Conservation (phyloP, 2,797 vertebrate genomes). For the Acrocephalus scirpaceus region DNA sequence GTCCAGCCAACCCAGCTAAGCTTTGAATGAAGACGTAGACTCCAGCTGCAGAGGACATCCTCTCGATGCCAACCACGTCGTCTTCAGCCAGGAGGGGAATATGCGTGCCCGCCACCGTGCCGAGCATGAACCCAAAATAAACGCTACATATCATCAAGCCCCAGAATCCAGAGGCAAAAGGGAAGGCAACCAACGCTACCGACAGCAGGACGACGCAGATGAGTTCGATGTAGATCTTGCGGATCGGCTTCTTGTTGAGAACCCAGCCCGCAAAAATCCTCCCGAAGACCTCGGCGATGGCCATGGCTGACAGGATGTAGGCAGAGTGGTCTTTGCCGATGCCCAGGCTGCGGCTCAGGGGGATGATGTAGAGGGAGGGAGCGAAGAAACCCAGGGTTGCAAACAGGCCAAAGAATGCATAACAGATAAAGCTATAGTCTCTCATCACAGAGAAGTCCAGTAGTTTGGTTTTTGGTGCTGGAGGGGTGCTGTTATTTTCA, state of each 20-base stretch:
- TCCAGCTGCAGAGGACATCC: slow-evolving; percentile 92
- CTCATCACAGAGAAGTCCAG: slow-evolving; percentile 90
- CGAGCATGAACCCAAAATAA: slow-evolving; percentile 90
- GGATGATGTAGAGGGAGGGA: slow-evolving; percentile 91
- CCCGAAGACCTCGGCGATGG: slow-evolving; percentile 88
- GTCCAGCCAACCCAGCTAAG: slow-evolving; percentile 91
- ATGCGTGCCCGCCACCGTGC: slow-evolving; percentile 88
- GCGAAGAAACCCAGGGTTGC: slow-evolving; percentile 95
- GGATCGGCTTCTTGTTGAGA: slow-evolving; percentile 79
- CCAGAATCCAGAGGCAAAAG: slow-evolving; percentile 86
- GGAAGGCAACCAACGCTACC: slow-evolving; percentile 86
- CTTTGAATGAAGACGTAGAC: slow-evolving; percentile 96
- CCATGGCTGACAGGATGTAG: slow-evolving; percentile 89
- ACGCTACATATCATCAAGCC: slow-evolving; percentile 88
- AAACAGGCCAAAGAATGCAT: slow-evolving; percentile 93
- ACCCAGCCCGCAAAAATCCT: slow-evolving; percentile 86
- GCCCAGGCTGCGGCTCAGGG: slow-evolving; percentile 87
- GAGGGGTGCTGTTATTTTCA: not conserved
- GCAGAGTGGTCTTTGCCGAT: slow-evolving; percentile 82
- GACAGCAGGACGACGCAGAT: slow-evolving; percentile 81
- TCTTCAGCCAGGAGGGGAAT: slow-evolving; percentile 95
- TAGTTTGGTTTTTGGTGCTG: slow-evolving; percentile 63
- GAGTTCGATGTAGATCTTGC: slow-evolving; percentile 90
- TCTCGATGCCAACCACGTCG: slow-evolving; percentile 90
- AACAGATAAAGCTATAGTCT: slow-evolving; percentile 89